Conservation (phyloP, 1,140 invertebrate genomes). For the Aphaenogaster ashmeadi region DNA sequence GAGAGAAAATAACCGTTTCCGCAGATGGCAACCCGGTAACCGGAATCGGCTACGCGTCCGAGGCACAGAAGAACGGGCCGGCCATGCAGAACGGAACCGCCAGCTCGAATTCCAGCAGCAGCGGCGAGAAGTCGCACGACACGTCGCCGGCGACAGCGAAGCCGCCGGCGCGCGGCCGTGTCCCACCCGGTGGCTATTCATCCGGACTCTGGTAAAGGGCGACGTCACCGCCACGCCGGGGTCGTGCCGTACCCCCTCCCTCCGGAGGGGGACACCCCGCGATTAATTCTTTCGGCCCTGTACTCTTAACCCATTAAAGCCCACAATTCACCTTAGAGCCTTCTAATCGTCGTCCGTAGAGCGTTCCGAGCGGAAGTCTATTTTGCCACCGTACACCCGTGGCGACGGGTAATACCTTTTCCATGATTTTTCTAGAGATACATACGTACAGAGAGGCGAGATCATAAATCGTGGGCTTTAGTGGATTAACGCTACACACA, state of each 20-base stretch:
- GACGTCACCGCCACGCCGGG: conserved; percentile 38
- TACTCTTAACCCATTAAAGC: conserved; percentile 51
- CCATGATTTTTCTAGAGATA: conserved; percentile 11
- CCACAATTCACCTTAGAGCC: conserved; percentile 8
- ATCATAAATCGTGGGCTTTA: conserved; percentile 29
- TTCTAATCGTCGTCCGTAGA: conserved; percentile 19
- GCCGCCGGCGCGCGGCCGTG: conserved; percentile 81
- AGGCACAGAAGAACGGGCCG: conserved; percentile 71
- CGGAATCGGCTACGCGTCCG: conserved; percentile 83
- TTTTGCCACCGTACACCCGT: background rate
- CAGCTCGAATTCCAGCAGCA: conserved; percentile 76
- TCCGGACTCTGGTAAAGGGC: conserved; percentile 86
- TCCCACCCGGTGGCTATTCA: conserved; percentile 87
- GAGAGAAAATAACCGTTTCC: conserved; percentile 46
- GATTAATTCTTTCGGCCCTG: conserved; percentile 44
- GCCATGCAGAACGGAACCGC: conserved; percentile 78
- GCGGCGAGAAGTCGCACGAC: conserved; percentile 80
- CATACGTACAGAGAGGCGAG: background rate
- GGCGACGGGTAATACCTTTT: background rate
- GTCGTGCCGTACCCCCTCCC: background rate
- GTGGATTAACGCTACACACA: conserved; percentile 29
- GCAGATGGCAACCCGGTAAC: conserved; percentile 87
- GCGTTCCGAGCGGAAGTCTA: background rate
- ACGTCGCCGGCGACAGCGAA: conserved; percentile 77
- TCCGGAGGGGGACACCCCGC: background rate